These are phyloP conservation scores for Aplidium turbinatum DNA, from an alignment of 23 tunicate species.

Conservation along the genomic window DNA sequence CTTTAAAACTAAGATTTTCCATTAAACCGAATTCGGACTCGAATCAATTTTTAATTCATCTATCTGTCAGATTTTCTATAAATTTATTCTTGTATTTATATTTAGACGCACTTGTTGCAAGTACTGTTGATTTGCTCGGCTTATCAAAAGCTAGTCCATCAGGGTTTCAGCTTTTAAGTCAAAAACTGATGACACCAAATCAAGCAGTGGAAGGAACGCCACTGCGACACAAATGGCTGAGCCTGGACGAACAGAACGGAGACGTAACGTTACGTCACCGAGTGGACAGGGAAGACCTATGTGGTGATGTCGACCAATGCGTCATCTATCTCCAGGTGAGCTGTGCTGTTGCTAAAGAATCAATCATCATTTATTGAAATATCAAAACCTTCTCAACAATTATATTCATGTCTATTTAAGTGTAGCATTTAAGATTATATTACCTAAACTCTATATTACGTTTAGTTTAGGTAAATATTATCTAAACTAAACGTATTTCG, in stretches of 20 bases:
- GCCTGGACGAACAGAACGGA: constrained; percentile 30
- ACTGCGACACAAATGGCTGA: constrained; percentile 27
- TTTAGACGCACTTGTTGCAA: constrained; percentile 42
- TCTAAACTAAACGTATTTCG: too few species aligned
- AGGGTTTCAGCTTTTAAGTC: constrained; percentile 18
- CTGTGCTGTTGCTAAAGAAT: too few species aligned
- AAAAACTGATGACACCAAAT: constrained; percentile 7
- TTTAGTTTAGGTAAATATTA: too few species aligned
- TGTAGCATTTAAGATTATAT: too few species aligned
- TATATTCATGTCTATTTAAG: too few species aligned
- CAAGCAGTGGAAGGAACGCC: background rate
- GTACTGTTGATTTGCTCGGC: constrained; percentile 3
- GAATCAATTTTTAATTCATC: background rate
- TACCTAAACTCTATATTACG: too few species aligned
- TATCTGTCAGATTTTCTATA: too few species aligned
- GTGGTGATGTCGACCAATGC: constrained; percentile 36
- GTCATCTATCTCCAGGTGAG: constrained; percentile 48
- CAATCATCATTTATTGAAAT: too few species aligned
- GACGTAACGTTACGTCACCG: constrained; percentile 28
- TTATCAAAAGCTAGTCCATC: background rate
- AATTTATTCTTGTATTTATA: too few species aligned
- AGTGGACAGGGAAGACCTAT: constrained; percentile 63
- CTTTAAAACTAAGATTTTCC: too few species aligned
- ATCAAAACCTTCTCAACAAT: too few species aligned
- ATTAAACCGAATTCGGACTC: too few species aligned